These are phyloP conservation scores for Cactoblastis cactorum DNA, from an alignment of 2,888 invertebrate genomes.

Conservation along the genomic window DNA sequence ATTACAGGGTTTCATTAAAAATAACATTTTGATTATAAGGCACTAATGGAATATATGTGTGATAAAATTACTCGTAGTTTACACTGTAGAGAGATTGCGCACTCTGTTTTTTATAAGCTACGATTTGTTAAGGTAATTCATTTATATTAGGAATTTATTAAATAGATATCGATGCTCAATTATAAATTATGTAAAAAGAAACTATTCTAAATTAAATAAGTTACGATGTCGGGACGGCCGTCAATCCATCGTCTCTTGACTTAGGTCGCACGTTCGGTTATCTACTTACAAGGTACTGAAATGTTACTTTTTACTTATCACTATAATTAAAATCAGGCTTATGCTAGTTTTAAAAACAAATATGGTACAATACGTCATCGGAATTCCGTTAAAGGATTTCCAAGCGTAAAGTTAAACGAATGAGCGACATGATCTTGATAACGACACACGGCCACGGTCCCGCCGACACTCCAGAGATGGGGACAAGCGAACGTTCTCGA, in stretches of 20 bases:
- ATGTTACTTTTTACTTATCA: slow-evolving; percentile 70
- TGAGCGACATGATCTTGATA: slow-evolving; percentile 75
- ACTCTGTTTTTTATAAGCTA: slow-evolving; percentile 46
- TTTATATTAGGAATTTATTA: slow-evolving; percentile 65
- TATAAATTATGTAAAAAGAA: slow-evolving; percentile 72
- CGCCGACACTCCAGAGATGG: slow-evolving; percentile 66
- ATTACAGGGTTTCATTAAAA: slow-evolving; percentile 46
- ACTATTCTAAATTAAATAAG: slow-evolving; percentile 73
- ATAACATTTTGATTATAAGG: slow-evolving; percentile 50
- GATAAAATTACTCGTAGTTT: slow-evolving; percentile 51
- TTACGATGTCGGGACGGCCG: slow-evolving; percentile 79
- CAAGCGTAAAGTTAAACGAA: slow-evolving; percentile 73
- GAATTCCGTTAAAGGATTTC: slow-evolving; percentile 53
- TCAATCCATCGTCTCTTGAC: slow-evolving; percentile 76
- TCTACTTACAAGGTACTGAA: slow-evolving; percentile 77
- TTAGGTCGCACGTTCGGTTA: slow-evolving; percentile 78
- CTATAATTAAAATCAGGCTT: slow-evolving; percentile 72
- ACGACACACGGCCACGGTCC: slow-evolving; percentile 72
- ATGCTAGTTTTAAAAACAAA: slow-evolving; percentile 62
- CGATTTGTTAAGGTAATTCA: slow-evolving; percentile 48
- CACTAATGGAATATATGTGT: slow-evolving; percentile 44
- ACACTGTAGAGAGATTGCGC: slow-evolving; percentile 51
- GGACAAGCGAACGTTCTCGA: slow-evolving; percentile 74
- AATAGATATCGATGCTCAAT: slow-evolving; percentile 60
- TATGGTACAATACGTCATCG: slow-evolving; percentile 75